These are phyloP conservation scores for Chamaea fasciata DNA, from an alignment of 2,113 vertebrate species.

Conservation along the genomic window DNA sequence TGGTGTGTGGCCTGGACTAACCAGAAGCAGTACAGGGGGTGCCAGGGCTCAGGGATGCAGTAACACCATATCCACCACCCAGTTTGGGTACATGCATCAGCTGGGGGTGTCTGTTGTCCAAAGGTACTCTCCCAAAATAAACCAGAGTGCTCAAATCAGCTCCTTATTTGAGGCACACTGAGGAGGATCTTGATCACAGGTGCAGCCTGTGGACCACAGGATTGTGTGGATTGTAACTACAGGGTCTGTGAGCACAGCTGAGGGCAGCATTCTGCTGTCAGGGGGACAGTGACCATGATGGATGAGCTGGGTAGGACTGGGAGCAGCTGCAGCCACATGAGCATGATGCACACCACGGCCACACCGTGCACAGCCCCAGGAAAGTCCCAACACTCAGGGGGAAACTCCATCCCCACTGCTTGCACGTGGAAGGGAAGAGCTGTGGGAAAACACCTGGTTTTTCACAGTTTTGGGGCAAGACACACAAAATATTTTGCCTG, in stretches of 20 bases:
- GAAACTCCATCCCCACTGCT: neutral
- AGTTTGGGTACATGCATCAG: rapidly evolving
- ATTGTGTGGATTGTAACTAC: neutral
- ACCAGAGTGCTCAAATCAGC: neutral
- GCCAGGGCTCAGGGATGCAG: neutral
- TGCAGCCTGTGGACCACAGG: neutral
- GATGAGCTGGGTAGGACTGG: neutral
- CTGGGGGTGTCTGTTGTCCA: neutral
- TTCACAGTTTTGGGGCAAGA: neutral
- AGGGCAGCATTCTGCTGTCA: neutral
- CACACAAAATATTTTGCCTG: neutral
- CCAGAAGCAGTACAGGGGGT: neutral
- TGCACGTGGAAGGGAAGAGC: neutral
- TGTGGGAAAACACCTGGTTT: neutral
- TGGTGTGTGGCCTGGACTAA: neutral
- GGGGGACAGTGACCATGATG: neutral
- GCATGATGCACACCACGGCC: neutral
- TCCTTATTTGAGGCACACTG: neutral
- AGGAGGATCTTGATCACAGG: neutral
- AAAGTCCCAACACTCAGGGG: neutral
- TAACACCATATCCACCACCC: neutral
- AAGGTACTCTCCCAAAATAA: neutral
- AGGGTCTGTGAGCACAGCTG: neutral
- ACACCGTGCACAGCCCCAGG: neutral
- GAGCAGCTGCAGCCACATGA: neutral